These are phyloP conservation scores for Otis tarda DNA, from an alignment of 2,113 vertebrate species.

Conservation along the genomic window DNA sequence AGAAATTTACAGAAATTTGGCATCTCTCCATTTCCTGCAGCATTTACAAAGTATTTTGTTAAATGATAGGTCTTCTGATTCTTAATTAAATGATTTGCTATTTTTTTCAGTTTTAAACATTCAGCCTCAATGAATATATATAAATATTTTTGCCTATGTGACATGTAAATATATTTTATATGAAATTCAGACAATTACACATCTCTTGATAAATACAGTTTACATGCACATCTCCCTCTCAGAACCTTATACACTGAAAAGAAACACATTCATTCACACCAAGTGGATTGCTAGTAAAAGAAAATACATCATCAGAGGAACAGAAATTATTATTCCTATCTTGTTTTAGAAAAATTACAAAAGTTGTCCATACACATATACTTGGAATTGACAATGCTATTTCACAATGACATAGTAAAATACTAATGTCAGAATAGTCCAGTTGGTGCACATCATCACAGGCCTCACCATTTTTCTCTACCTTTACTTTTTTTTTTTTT, in stretches of 20 bases:
- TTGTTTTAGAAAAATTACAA: neutral
- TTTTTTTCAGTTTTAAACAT: neutral
- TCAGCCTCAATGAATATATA: neutral
- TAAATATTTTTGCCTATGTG: neutral
- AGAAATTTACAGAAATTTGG: neutral
- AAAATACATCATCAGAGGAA: neutral
- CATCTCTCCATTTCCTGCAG: neutral
- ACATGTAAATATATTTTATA: neutral
- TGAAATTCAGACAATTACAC: neutral
- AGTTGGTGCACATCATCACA: neutral
- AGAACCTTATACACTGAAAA: neutral
- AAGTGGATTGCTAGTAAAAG: neutral
- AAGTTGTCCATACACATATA: neutral
- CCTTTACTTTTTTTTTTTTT: neutral
- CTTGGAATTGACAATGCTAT: neutral
- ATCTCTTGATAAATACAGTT: neutral
- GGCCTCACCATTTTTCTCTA: neutral
- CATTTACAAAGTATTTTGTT: neutral
- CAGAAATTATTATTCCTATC: neutral
- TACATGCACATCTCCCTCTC: neutral
- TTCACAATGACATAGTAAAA: neutral
- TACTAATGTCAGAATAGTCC: neutral
- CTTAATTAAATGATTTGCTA: neutral
- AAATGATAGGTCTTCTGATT: neutral
- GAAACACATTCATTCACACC: neutral